These are phyloP conservation scores for Xestia sexstrigata DNA, from an alignment of 2,888 invertebrate species.

Conservation along the genomic window DNA sequence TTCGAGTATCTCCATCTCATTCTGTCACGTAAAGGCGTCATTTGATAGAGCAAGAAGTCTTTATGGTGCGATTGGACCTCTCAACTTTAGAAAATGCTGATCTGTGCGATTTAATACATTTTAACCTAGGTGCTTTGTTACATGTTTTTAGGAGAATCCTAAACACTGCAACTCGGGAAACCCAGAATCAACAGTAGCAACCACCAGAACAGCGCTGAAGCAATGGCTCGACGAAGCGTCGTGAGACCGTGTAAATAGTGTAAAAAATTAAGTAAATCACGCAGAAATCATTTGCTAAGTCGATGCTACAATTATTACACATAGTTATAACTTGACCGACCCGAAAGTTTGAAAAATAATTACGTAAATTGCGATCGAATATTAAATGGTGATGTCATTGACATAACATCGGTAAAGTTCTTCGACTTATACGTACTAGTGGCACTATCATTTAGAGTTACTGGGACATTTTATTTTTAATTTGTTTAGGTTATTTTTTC, in stretches of 20 bases:
- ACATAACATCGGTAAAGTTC: conserved; percentile 1
- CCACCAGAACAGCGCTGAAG: neutral
- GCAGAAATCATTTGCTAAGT: too few species aligned
- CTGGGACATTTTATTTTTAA: neutral
- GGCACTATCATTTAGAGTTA: neutral
- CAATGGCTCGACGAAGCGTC: neutral
- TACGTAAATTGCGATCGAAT: neutral
- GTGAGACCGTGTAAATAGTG: too few species aligned
- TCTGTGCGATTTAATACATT: too few species aligned
- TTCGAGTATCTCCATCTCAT: neutral
- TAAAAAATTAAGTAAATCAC: too few species aligned
- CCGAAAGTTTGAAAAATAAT: neutral
- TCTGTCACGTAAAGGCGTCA: neutral
- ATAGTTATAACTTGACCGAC: neutral
- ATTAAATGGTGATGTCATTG: conserved; percentile 1
- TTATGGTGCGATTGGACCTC: neutral
- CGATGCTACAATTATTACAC: neutral
- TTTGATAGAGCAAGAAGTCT: neutral
- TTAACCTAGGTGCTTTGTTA: neutral
- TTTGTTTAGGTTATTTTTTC: neutral
- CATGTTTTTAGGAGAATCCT: neutral
- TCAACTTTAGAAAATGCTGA: neutral
- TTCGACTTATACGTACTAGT: neutral
- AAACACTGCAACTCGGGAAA: neutral
- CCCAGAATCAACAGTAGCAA: neutral